These are phyloP conservation scores for Limenitis camilla DNA, from an alignment of 2,888 invertebrate genomes.

Conservation along the genomic window DNA sequence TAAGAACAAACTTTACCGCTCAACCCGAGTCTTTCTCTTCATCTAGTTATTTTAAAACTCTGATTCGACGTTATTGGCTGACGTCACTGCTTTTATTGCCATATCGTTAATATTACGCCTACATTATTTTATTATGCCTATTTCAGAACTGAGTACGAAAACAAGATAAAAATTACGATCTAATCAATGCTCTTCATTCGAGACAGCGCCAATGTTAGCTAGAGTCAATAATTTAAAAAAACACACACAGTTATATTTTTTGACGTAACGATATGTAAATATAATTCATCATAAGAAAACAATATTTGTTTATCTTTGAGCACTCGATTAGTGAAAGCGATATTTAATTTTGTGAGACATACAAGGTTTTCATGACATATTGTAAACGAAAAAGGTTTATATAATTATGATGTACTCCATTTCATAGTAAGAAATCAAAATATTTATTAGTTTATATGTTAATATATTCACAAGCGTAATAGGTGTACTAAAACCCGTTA, in stretches of 20 bases:
- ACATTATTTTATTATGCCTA: conserved; percentile 61
- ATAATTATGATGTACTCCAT: conserved; percentile 29
- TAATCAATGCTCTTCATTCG: conserved; percentile 45
- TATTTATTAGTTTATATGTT: too few species aligned
- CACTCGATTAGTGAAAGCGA: conserved; percentile 41
- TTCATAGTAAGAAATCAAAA: too few species aligned
- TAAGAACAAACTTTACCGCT: conserved; percentile 56
- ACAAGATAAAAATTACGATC: conserved; percentile 40
- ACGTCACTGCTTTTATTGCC: conserved; percentile 66
- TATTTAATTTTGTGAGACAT: conserved; percentile 31
- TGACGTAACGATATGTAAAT: conserved; percentile 25
- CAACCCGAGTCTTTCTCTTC: conserved; percentile 60
- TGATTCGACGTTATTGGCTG: conserved; percentile 63
- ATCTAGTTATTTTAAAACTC: conserved; percentile 70
- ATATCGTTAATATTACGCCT: conserved; percentile 58
- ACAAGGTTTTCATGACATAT: conserved; percentile 31
- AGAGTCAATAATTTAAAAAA: too few species aligned
- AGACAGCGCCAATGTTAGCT: conserved; percentile 24
- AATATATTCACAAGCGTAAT: too few species aligned
- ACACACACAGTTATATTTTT: too few species aligned
- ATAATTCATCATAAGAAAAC: neutral
- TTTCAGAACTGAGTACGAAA: conserved; percentile 50
- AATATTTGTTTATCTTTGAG: conserved; percentile 28
- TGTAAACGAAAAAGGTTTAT: conserved; percentile 37
- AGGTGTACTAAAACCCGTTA: too few species aligned